Conservation (phyloP, 2,888 invertebrate genomes). For the Cryptocephalus primarius region DNA sequence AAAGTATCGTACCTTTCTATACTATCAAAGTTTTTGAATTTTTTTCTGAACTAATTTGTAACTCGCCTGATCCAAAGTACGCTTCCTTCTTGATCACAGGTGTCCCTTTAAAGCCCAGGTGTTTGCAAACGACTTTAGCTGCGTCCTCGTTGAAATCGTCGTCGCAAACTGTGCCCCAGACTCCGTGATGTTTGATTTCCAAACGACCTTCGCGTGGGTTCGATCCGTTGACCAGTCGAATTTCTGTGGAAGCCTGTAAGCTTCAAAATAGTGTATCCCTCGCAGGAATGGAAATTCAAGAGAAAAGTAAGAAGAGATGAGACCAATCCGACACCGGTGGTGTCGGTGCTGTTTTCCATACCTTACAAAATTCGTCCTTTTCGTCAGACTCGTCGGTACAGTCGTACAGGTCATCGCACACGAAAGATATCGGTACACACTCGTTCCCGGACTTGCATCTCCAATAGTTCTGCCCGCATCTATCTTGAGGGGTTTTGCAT, state of each 20-base stretch:
- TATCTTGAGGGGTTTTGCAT: constrained; percentile 48
- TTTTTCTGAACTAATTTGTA: too few relatives aligned
- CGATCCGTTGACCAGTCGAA: constrained; percentile 51
- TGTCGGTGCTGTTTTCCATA: constrained; percentile 24
- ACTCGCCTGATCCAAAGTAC: constrained; percentile 41
- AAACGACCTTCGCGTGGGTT: constrained; percentile 51
- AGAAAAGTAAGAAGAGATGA: too few relatives aligned
- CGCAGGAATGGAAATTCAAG: too few relatives aligned
- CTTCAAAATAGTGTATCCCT: not conserved
- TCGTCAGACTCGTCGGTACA: constrained; percentile 58
- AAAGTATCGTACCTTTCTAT: too few relatives aligned
- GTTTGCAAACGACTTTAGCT: constrained; percentile 52
- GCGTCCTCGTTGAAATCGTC: constrained; percentile 59
- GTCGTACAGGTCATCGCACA: constrained; percentile 55
- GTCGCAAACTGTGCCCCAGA: constrained; percentile 72
- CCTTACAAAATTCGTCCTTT: constrained; percentile 45
- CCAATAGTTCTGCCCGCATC: constrained; percentile 50
- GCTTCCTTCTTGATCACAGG: constrained; percentile 43
- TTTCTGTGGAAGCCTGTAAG: constrained; percentile 41
- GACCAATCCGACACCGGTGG: too few relatives aligned
- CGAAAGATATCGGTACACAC: constrained; percentile 49
- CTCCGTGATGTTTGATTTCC: constrained; percentile 55
- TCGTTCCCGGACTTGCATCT: constrained; percentile 48
- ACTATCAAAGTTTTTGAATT: too few relatives aligned
- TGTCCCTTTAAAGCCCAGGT: constrained; percentile 44